Evolutionary conservation across 1,140 invertebrate genomes (phyloP), one percentile per base, ranked within the genome.

Genomic region (Parasteatoda tepidariorum): DNA sequence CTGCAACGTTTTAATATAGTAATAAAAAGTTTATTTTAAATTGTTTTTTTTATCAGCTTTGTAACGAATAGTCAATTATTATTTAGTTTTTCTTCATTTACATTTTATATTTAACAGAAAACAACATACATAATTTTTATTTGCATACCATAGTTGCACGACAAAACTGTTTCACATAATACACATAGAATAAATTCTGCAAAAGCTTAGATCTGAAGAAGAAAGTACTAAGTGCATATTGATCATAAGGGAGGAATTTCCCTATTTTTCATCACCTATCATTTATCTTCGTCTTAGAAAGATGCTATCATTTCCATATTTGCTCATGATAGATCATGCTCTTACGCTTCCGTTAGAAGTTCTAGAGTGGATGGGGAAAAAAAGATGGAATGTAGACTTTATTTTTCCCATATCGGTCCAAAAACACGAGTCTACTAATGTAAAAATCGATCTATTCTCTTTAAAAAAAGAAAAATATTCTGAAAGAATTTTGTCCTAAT

Each of bases 241-340:
- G 62, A 66, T 33, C 9, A 11, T n/a, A 34, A 26, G 33, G 28
- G n/a, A 62, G 73, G 26, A 75, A 75, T 75, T 75, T 31, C 57
- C 18, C 73, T 61, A 75, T 75, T 61, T 75, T 75, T 75, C 73
- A 61, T 75, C 73, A 61, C 57, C 54, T 3, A 59, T 75, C 73
- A 66, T 78, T 66, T 78, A 66, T 78, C 74, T 78, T 78, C 62
- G 34, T 78, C 74, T 9, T 4, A 5, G 2, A 31, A 78, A 78
- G 74, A 78, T 78, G 74, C 74, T 64, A 78, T 78, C 74, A 78
- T 78, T 78, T 78, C 74, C 74, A 78, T 78, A 78, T 66, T 78
- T 78, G 59, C 34, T 64, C 34, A 78, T 54, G 59, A 78, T 78
- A 78, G 38, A 78, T 78, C 74, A 74, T 74, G 74, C 57, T 15